Percentiles rank a stretch among this genome's conserved stretches.
Evolutionary conservation across 2,113 vertebrate genomes (phyloP).

Genomic region (Odocoileus hemionus): DNA sequence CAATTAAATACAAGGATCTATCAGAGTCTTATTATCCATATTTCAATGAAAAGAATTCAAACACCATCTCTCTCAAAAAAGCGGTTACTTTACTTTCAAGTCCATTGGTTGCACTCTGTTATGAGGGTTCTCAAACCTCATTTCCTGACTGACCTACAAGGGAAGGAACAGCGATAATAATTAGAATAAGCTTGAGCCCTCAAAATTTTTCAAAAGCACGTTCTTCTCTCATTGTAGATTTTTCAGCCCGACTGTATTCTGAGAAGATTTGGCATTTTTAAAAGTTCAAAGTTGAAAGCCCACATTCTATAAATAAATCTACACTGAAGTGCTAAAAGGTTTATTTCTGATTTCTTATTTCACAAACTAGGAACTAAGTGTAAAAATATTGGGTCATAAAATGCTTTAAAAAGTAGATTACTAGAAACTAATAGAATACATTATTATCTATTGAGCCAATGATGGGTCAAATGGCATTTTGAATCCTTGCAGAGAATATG

Average conservation of each 20-base stretch:
- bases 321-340: slow-evolving; percentile 75
- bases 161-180: slow-evolving; percentile 37
- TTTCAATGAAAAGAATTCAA: slow-evolving; percentile 47
- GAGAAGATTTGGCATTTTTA: slow-evolving; percentile 71
- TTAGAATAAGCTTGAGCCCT: slow-evolving; percentile 53
- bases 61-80: neutral
- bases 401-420: slow-evolving; percentile 81
- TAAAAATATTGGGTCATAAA: slow-evolving; percentile 81
- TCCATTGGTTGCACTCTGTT: neutral
- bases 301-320: slow-evolving; percentile 80
- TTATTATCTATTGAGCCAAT: slow-evolving; percentile 80
- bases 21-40: slow-evolving; percentile 47
- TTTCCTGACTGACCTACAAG: neutral
- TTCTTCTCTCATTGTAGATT: slow-evolving; percentile 53
- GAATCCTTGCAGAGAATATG: slow-evolving; percentile 74
- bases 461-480: slow-evolving; percentile 80
- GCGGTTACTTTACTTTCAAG: neutral
- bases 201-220: slow-evolving; percentile 56
- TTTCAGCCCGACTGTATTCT: slow-evolving; percentile 46
- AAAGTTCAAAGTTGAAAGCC: slow-evolving; percentile 75
- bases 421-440: slow-evolving; percentile 73
- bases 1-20: slow-evolving; percentile 61
- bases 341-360: slow-evolving; percentile 81
- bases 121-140: neutral
- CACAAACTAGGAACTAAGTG: slow-evolving; percentile 73